Evolutionary conservation across 2,888 invertebrate species (phyloP).

Genomic region (Eupeodes latifasciatus): DNA sequence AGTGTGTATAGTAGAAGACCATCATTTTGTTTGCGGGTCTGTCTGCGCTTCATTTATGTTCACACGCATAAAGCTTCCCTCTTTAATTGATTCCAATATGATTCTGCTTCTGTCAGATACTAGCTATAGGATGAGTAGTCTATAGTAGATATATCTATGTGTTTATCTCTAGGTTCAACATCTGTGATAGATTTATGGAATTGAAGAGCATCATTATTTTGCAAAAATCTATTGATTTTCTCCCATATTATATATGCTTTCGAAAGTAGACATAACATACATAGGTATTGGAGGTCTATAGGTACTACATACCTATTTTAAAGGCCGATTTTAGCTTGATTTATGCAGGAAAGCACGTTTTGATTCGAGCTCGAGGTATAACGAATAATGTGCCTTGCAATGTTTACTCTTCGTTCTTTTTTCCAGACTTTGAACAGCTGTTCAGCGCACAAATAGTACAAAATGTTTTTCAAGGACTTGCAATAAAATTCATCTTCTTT

Average conservation of each 20-base stretch:
- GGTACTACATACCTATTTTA: background rate
- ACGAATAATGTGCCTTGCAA: background rate
- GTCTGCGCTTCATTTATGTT: constrained; percentile 41
- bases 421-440: constrained; percentile 28
- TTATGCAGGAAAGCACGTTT: constrained; percentile 30
- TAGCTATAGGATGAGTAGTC: too few relatives aligned
- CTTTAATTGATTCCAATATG: constrained; percentile 5
- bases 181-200: constrained; percentile 2
- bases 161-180: background rate
- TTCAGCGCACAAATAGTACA: too few relatives aligned
- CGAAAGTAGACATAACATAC: too few relatives aligned
- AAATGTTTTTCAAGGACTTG: background rate
- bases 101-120: background rate
- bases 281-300: too few relatives aligned
- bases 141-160: background rate
- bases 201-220: constrained; percentile 22
- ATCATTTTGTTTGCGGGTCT: constrained; percentile 43
- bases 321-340: constrained; percentile 31
- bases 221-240: constrained; percentile 58
- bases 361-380: background rate
- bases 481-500: background rate
- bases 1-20: too few relatives aligned
- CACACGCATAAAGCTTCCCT: constrained; percentile 43
- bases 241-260: too few relatives aligned
- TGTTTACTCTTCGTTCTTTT: background rate